Conservation (phyloP, 2,888 invertebrate genomes). For the Dendrolimus pini region DNA sequence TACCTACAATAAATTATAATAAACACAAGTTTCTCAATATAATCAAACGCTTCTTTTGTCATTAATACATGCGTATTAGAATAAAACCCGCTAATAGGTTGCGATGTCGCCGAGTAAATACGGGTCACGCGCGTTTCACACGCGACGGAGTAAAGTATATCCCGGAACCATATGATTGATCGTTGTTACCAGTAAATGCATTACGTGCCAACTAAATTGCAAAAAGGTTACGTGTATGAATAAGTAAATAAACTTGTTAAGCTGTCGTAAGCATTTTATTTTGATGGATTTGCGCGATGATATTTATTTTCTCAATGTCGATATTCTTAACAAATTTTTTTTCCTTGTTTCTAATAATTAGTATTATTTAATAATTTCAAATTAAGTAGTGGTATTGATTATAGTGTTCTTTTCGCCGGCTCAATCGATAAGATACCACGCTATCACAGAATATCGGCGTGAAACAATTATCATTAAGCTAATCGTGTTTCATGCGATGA, state of each 20-base stretch:
- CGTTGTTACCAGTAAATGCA: constrained; percentile 54
- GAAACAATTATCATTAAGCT: too few species aligned
- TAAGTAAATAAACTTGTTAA: not conserved
- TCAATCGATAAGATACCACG: too few species aligned
- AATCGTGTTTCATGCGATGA: too few species aligned
- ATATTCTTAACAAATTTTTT: too few species aligned
- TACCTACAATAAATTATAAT: too few species aligned
- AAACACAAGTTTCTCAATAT: too few species aligned
- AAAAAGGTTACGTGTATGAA: constrained; percentile 14
- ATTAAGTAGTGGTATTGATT: too few species aligned
- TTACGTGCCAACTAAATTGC: constrained; percentile 35
- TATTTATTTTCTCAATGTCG: not conserved
- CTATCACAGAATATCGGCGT: too few species aligned
- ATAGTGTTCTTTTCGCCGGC: too few species aligned
- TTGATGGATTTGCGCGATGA: not conserved
- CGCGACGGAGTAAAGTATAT: constrained; percentile 50
- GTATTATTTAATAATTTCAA: too few species aligned
- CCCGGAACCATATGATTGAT: constrained; percentile 58
- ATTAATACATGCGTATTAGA: not conserved
- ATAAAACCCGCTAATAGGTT: constrained; percentile 21
- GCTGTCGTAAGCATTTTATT: not conserved
- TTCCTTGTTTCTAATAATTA: too few species aligned
- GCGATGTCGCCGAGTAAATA: constrained; percentile 34
- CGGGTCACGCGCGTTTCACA: constrained; percentile 44
- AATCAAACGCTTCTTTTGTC: too few species aligned